Evolutionary conservation across 2,797 vertebrate species (phyloP).

Genomic region (Gymnoscopelus braueri): DNA sequence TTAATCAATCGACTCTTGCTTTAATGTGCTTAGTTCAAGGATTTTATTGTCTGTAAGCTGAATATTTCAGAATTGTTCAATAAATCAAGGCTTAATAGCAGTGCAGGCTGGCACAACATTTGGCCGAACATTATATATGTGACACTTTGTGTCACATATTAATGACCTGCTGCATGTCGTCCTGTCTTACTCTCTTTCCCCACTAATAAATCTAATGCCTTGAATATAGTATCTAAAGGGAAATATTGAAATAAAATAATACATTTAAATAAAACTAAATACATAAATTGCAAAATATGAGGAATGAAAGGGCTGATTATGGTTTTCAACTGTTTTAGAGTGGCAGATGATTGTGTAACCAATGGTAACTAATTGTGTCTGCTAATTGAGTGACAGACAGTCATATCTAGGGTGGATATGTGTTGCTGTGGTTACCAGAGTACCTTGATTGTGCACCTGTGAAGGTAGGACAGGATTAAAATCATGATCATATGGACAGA

Average conservation of each 20-base stretch:
- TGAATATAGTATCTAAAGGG: no score
- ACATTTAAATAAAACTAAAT: no score
- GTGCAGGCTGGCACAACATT: background rate
- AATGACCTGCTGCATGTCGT: no score
- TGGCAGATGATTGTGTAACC: background rate
- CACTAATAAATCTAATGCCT: no score
- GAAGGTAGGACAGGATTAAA: constrained; percentile 43
- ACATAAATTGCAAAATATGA: background rate
- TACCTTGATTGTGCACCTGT: constrained; percentile 27
- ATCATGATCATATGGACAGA: constrained; percentile 54
- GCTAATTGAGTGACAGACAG: constrained; percentile 14
- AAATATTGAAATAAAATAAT: no score
- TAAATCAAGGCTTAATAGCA: background rate
- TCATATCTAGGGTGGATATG: constrained; percentile 14
- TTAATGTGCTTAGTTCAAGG: constrained; percentile 23
- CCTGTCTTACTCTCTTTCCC: no score
- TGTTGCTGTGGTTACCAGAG: constrained; percentile 48
- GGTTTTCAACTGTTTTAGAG: background rate
- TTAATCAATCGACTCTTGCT: constrained; percentile 24
- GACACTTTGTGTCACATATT: no score
- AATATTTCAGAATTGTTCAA: no score
- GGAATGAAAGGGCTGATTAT: background rate
- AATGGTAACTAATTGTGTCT: constrained; percentile 1
- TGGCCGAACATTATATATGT: no score
- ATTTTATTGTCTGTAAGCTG: background rate